Conservation (phyloP, 2,113 vertebrate genomes). For the Nibea albiflora region DNA sequence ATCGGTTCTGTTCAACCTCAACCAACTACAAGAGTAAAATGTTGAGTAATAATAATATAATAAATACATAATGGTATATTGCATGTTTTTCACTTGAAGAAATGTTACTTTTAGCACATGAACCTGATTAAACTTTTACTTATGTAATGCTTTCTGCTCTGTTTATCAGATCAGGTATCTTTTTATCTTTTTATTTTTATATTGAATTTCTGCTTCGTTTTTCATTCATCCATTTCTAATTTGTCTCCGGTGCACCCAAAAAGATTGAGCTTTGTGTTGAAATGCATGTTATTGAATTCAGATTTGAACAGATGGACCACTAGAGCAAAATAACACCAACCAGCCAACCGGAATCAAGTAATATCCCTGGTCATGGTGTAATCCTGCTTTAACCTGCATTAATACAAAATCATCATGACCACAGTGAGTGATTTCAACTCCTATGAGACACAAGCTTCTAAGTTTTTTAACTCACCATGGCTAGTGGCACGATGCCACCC, state of each 20-base stretch:
- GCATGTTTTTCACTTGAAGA: neutral
- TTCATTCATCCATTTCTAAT: neutral
- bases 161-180: neutral
- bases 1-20: too few relatives aligned
- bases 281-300: neutral
- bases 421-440: neutral
- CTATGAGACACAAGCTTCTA: slow-evolving; percentile 6
- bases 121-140: neutral
- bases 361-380: neutral
- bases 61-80: too few relatives aligned
- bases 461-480: slow-evolving; percentile 85
- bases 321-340: neutral
- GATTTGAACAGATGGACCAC: neutral
- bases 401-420: neutral
- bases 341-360: neutral
- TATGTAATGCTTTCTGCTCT: neutral
- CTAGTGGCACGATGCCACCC: slow-evolving; percentile 92
- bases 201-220: neutral
- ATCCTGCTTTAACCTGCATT: neutral
- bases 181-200: neutral
- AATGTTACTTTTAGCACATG: neutral
- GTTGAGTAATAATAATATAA: too few relatives aligned
- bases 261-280: neutral
- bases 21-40: too few relatives aligned
- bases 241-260: neutral